Evolutionary conservation across 1,140 invertebrate species (phyloP).

Genomic region (Eriocheir sinensis): DNA sequence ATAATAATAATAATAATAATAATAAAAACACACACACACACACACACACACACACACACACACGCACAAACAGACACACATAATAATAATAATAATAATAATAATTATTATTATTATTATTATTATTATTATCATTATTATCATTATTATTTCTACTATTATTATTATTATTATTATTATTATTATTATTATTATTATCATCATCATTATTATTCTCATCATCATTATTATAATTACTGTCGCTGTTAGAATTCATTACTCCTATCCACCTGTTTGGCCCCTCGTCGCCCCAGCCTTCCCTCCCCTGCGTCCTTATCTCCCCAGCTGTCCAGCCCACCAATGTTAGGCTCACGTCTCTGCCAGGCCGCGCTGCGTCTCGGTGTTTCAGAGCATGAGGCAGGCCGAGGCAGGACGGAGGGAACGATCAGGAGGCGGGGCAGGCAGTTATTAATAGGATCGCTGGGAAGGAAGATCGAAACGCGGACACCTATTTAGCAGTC

Average conservation of each 20-base stretch:
- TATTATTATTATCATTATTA: neutral
- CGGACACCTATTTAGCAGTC: neutral
- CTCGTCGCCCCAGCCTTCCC: neutral
- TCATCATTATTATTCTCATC: too few species aligned
- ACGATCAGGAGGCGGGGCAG: neutral
- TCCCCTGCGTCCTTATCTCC: neutral
- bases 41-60: too few species aligned
- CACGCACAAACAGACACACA: too few species aligned
- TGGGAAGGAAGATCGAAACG: neutral
- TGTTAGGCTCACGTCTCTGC: neutral
- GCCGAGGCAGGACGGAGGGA: neutral
- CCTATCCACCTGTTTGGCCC: neutral
- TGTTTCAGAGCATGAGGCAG: neutral
- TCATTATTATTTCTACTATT: neutral
- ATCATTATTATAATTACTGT: neutral
- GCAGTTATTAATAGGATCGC: too few species aligned
- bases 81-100: too few species aligned
- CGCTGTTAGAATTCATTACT: neutral
- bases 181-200: neutral
- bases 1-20: too few species aligned
- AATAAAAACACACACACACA: too few species aligned
- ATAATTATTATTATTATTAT: neutral
- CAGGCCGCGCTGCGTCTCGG: neutral
- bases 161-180: neutral
- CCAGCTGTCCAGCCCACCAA: neutral